phyloP scores from a whole-genome alignment of 2,113 vertebrate genomes.

The Notarius lentiginosus region DNA sequence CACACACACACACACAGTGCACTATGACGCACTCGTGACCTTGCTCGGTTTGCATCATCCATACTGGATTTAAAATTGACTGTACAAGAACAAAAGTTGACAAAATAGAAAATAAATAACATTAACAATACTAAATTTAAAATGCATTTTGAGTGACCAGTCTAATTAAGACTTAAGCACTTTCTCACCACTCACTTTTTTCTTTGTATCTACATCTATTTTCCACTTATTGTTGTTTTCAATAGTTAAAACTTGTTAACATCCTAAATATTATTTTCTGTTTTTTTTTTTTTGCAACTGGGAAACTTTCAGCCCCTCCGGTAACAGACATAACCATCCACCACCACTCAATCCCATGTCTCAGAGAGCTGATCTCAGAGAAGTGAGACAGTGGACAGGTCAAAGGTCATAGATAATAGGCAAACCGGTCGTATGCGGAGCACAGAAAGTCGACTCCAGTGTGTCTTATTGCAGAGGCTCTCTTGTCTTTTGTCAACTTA shows the following conservation, averaged over 20 bases:
- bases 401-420: slow-evolving; percentile 67
- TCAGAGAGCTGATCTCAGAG: slow-evolving; percentile 62
- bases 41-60: slow-evolving; percentile 49
- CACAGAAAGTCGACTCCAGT: slow-evolving; percentile 64
- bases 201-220: slow-evolving; percentile 51
- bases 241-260: slow-evolving; percentile 40
- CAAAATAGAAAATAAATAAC: slow-evolving; percentile 77
- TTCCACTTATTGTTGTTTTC: slow-evolving; percentile 55
- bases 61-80: slow-evolving; percentile 66
- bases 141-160: slow-evolving; percentile 62
- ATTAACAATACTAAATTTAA: slow-evolving; percentile 71
- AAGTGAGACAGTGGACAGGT: slow-evolving; percentile 70
- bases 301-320: slow-evolving; percentile 56
- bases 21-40: slow-evolving; percentile 39
- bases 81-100: slow-evolving; percentile 56
- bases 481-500: slow-evolving; percentile 53
- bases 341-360: slow-evolving; percentile 55
- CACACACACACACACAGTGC: slow-evolving; percentile 31
- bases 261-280: slow-evolving; percentile 45
- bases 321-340: slow-evolving; percentile 52
- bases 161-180: slow-evolving; percentile 56
- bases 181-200: slow-evolving; percentile 38
- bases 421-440: slow-evolving; percentile 61
- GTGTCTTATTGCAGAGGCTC: slow-evolving; percentile 72
- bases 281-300: slow-evolving; percentile 64